Evolutionary conservation across 2,113 vertebrate genomes (phyloP).

Genomic region (Aepyceros melampus): DNA sequence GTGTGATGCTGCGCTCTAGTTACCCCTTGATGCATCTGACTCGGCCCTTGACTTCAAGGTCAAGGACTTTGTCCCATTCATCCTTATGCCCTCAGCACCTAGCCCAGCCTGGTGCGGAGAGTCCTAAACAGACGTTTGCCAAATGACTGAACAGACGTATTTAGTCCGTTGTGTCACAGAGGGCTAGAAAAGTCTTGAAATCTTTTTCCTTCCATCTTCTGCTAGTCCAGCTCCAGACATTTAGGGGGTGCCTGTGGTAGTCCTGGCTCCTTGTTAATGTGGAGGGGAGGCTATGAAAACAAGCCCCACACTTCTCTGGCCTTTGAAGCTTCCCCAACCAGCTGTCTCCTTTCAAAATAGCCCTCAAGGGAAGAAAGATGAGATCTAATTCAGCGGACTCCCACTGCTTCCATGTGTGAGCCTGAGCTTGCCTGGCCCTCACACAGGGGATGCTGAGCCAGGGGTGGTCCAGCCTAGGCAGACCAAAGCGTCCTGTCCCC

Average conservation of each 20-base stretch:
- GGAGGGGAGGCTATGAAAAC: neutral
- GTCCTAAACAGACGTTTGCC: neutral
- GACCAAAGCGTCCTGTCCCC: neutral
- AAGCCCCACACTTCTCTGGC: fast-evolving
- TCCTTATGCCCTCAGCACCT: neutral
- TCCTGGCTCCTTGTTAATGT: neutral
- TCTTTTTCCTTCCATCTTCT: neutral
- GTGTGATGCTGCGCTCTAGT: neutral
- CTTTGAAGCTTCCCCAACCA: neutral
- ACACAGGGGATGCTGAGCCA: neutral
- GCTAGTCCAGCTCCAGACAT: neutral
- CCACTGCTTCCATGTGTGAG: neutral
- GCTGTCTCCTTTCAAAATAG: neutral
- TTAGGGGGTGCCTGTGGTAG: neutral
- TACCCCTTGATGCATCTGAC: neutral
- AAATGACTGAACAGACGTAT: neutral
- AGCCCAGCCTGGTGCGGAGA: neutral
- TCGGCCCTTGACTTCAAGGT: neutral
- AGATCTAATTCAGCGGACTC: neutral
- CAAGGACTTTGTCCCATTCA: neutral
- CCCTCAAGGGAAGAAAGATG: neutral
- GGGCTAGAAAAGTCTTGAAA: neutral
- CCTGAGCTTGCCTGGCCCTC: neutral
- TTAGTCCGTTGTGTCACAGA: neutral
- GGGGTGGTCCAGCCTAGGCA: neutral